A percentile compares a stretch with the other conserved stretches of the same genome.
Evolutionary conservation across 2,113 vertebrate genomes (phyloP).

Genomic region (Pygoscelis antarcticus): DNA sequence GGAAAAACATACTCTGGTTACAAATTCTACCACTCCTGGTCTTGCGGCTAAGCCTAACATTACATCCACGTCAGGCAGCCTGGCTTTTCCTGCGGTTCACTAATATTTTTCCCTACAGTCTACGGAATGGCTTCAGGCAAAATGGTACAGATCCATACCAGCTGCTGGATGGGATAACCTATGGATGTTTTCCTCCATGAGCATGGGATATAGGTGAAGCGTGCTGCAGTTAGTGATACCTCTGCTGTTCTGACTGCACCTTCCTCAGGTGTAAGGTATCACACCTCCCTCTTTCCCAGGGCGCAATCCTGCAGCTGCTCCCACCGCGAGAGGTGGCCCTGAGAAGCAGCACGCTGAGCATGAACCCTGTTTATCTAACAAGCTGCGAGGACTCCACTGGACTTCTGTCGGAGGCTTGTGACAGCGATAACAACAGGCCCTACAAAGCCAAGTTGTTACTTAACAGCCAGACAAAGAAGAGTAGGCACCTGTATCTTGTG

Average conservation of each 20-base stretch:
- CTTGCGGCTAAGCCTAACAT: not conserved
- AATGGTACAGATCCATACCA: not conserved
- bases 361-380: not conserved
- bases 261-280: not conserved
- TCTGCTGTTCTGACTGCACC: not conserved
- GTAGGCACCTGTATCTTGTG: not conserved
- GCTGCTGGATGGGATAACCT: not conserved
- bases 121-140: not conserved
- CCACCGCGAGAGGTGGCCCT: fast-evolving
- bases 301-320: not conserved
- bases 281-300: not conserved
- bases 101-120: not conserved
- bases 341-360: not conserved
- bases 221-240: not conserved
- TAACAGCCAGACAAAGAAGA: not conserved
- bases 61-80: not conserved
- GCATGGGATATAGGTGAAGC: not conserved
- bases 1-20: not conserved
- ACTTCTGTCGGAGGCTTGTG: not conserved
- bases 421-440: not conserved
- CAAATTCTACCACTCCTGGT: not conserved
- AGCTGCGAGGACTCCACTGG: fast-evolving
- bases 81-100: not conserved
- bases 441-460: not conserved
- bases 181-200: not conserved